Conservation (phyloP, 1,140 invertebrate genomes). For the Plutomurus gul region DNA sequence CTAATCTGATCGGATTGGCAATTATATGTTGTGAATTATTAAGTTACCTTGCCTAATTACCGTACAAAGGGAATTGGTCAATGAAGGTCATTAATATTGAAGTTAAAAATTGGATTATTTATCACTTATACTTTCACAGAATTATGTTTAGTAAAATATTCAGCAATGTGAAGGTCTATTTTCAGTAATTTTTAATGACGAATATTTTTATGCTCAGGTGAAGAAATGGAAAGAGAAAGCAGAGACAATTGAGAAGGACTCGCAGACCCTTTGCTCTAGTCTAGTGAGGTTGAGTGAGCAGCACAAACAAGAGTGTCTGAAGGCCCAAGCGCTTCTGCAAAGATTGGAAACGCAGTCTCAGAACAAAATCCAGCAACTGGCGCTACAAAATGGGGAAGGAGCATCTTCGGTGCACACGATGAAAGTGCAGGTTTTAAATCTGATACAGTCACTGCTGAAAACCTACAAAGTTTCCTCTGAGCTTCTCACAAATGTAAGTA, state of each 20-base stretch:
- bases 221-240: constrained; percentile 45
- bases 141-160: too few relatives aligned
- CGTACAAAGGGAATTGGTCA: too few relatives aligned
- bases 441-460: constrained; percentile 41
- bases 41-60: too few relatives aligned
- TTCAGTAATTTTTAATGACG: not conserved
- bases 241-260: constrained; percentile 42
- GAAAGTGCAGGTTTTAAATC: constrained; percentile 21
- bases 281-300: constrained; percentile 52
- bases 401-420: constrained; percentile 15
- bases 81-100: too few relatives aligned
- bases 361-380: not conserved
- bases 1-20: too few relatives aligned
- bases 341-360: constrained; percentile 40
- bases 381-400: constrained; percentile 30
- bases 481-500: constrained; percentile 11
- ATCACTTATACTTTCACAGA: too few relatives aligned
- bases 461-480: constrained; percentile 47
- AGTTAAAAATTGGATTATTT: too few relatives aligned
- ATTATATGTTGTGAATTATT: too few relatives aligned
- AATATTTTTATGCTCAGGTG: constrained; percentile 13
- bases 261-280: constrained; percentile 47
- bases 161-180: not conserved
- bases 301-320: constrained; percentile 51
- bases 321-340: constrained; percentile 42